These are phyloP conservation scores for Amia ocellicauda DNA, from an alignment of 2,113 vertebrate species.

Conservation along the genomic window DNA sequence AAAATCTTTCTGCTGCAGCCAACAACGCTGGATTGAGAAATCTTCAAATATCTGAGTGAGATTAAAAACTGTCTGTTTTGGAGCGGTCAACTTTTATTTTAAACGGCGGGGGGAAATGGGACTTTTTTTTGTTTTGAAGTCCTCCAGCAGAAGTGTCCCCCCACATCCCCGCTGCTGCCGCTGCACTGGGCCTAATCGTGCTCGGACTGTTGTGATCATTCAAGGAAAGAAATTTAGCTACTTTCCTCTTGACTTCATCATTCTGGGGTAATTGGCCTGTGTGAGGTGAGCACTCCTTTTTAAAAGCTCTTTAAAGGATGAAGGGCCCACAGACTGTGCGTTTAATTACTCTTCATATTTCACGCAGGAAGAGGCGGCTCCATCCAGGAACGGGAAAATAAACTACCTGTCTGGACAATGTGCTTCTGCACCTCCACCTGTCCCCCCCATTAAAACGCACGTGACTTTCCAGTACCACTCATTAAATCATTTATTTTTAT, in stretches of 20 bases:
- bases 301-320: slow-evolving; percentile 73
- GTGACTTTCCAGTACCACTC: not conserved
- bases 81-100: slow-evolving; percentile 96
- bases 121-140: slow-evolving; percentile 99
- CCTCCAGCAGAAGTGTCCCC: slow-evolving; percentile 78
- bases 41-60: slow-evolving; percentile 98
- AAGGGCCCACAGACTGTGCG: slow-evolving; percentile 78
- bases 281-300: slow-evolving; percentile 73
- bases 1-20: slow-evolving; percentile 88
- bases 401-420: slow-evolving; percentile 56
- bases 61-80: slow-evolving; percentile 98
- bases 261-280: slow-evolving; percentile 85
- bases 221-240: slow-evolving; percentile 96
- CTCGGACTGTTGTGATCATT: slow-evolving; percentile 85
- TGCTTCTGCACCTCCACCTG: slow-evolving; percentile 9
- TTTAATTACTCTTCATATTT: slow-evolving; percentile 84
- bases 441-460: not conserved
- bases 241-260: slow-evolving; percentile 84
- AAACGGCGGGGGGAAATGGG: slow-evolving; percentile 82
- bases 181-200: slow-evolving; percentile 82
- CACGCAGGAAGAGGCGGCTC: slow-evolving; percentile 74
- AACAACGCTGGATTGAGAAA: slow-evolving; percentile 91
- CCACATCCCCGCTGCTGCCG: slow-evolving; percentile 82
- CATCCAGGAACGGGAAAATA: slow-evolving; percentile 67
- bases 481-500: not conserved